Evolutionary conservation across 2,113 vertebrate species (phyloP), one percentile per base, ranked within the genome.

Genomic region (Pollachius pollachius): DNA sequence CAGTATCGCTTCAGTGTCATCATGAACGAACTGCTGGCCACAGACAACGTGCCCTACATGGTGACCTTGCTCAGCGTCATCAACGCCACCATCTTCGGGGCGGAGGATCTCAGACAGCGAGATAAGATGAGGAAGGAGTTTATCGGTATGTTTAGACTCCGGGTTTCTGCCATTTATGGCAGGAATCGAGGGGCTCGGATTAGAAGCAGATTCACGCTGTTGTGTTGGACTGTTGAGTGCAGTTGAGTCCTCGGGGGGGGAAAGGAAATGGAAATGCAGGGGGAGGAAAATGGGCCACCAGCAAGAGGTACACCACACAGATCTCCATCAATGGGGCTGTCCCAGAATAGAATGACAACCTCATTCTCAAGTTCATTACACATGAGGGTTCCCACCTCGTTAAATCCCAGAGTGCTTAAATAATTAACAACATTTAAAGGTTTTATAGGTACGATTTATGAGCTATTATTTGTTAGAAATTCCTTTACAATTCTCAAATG

Each of bases 1-100:
- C 96, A 97, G 83, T 99, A 98, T 81, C 97, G 97, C 75, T 98
- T 99, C 91, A 98, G 97, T 0, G 79, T 98, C 82, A 92, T 99
- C 74, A 94, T 99, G 93, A 95, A 90, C 0, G 97, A 99, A 88
- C 93, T 99, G 19, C 93, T 94, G 0, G 85, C 88, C 69, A 94
- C 94, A 0, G 95, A 98, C 76, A 99, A 98, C 0, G 91, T 97
- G 64, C 95, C 96, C 0, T 99, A 99, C 63, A 95, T 95, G 88
- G 94, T 95, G 68, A 99, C 95, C 0, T 91, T 99, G 74, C 93
- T 99, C 73, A 97, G 97, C 13, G 93, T 96, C 60, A 91, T 98
- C 89, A 99, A 99, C 2, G 95, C 96, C 59, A 76, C 99, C 86
- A 98, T 99, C 87, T 89, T 99, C 21, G 94, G 96, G 5, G 91